Conservation (phyloP, 2,113 vertebrate species). For the Pygoscelis antarcticus region DNA sequence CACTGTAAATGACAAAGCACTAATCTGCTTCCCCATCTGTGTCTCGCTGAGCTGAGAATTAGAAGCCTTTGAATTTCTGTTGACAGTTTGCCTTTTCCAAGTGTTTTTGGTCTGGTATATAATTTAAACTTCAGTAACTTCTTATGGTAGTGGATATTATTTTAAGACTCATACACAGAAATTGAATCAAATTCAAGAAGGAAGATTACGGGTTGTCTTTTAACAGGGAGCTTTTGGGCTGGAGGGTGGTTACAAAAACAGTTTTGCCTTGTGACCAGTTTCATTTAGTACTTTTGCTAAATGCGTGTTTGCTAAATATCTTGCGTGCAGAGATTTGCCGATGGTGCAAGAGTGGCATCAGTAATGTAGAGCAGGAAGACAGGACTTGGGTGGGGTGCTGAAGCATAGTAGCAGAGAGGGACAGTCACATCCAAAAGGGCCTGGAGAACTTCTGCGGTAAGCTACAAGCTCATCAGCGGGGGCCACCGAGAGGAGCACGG, state of each 20-base stretch:
- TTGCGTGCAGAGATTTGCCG: not conserved
- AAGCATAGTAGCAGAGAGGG: accelerated
- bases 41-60: not conserved
- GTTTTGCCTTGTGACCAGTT: not conserved
- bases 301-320: not conserved
- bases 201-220: not conserved
- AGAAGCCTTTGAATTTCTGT: not conserved
- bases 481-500: not conserved
- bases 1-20: constrained; percentile 3
- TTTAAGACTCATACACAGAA: not conserved
- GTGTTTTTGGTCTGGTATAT: not conserved
- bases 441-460: not conserved
- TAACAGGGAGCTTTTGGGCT: not conserved
- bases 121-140: not conserved
- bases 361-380: not conserved
- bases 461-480: not conserved
- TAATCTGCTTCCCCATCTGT: constrained; percentile 28
- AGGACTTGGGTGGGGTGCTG: not conserved
- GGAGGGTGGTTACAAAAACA: not conserved
- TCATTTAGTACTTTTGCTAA: not conserved
- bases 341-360: not conserved
- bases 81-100: not conserved
- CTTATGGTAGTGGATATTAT: not conserved
- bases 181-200: not conserved
- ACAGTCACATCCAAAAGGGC: not conserved